phyloP scores from a whole-genome alignment of 1,140 invertebrate genomes.

The Drosophila sp. region DNA sequence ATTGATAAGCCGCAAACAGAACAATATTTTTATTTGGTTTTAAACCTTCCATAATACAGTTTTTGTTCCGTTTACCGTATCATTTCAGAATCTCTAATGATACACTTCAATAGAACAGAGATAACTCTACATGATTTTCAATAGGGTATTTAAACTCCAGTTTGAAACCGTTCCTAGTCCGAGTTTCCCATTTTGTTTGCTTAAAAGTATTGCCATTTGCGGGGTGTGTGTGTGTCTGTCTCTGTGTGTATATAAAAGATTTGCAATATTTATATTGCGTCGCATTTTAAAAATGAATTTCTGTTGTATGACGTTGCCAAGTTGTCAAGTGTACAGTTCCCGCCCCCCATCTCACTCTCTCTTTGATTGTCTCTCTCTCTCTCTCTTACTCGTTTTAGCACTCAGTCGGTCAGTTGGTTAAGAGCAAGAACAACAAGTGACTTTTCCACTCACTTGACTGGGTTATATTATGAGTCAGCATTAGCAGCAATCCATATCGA shows the following conservation, averaged over 20 bases:
- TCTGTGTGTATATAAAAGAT: conserved; percentile 8
- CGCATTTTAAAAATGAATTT: conserved; percentile 21
- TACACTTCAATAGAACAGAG: too few species aligned
- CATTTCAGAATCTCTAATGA: too few species aligned
- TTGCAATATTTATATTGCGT: conserved; percentile 23
- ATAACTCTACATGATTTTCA: too few species aligned
- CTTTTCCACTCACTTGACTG: conserved; percentile 26
- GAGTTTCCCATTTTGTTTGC: not conserved
- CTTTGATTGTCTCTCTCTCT: not conserved
- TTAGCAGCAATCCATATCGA: conserved; percentile 9
- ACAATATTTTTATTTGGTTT: too few species aligned
- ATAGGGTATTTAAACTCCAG: not conserved
- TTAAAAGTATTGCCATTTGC: conserved; percentile 11
- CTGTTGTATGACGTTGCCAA: conserved; percentile 18
- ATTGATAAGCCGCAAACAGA: too few species aligned
- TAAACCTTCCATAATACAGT: too few species aligned
- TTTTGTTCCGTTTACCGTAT: too few species aligned
- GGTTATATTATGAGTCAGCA: conserved; percentile 5
- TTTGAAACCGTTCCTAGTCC: not conserved
- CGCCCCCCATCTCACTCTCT: not conserved
- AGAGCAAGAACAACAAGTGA: conserved; percentile 21
- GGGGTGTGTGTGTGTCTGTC: not conserved
- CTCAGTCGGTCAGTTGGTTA: conserved; percentile 16
- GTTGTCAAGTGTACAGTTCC: conserved; percentile 7
- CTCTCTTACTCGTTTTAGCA: not conserved